Evolutionary conservation across 2,888 invertebrate genomes (phyloP), one percentile per base, ranked within the genome.

Genomic region (Slavum lentiscoides): DNA sequence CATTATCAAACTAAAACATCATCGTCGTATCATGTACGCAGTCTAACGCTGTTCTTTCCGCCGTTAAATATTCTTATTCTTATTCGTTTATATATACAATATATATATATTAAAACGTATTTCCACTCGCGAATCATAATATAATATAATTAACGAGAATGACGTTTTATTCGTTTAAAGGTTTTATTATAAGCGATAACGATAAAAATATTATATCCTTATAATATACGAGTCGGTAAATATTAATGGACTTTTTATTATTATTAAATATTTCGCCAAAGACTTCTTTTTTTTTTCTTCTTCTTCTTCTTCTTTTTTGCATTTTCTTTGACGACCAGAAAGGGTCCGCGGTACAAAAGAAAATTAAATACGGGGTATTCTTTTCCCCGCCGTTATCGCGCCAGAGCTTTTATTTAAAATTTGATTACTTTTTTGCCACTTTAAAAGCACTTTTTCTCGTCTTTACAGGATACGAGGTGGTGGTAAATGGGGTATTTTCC

Each of bases 391-490:
- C 72, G 64, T 77, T 80, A 72, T 70, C 80, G 39, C 21, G 53
- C n/a, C 55, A 64, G 64, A 64, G 80, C 80, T 80, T 72, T 80
- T 80, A 80, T 80, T 80, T 80, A 80, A 80, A 80, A 80, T 80
- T 80, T 80, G 80, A 80, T 80, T 80, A 80, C 80, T 80, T 80
- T 80, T 80, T 80, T 80, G 80, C 70, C 80, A 75, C 75, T 75
- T 75, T 75, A 68, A 68, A 68, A 75, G 75, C 75, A 67, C 67
- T 67, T 75, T 75, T 75, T 75, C 75, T 68, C 75, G 23, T 75
- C 75, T 75, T 68, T 59, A 59, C 67, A 68, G 75, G 67, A 75
- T 68, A 75, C n/a, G 67, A 68, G 67, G 43, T 43, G 68, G 75
- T 43, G 68, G 75, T 75, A 67, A 75, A 75, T 67, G 75, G 75